These are phyloP conservation scores for Chionodraco myersi DNA, from an alignment of 2,113 vertebrate genomes.

Conservation along the genomic window DNA sequence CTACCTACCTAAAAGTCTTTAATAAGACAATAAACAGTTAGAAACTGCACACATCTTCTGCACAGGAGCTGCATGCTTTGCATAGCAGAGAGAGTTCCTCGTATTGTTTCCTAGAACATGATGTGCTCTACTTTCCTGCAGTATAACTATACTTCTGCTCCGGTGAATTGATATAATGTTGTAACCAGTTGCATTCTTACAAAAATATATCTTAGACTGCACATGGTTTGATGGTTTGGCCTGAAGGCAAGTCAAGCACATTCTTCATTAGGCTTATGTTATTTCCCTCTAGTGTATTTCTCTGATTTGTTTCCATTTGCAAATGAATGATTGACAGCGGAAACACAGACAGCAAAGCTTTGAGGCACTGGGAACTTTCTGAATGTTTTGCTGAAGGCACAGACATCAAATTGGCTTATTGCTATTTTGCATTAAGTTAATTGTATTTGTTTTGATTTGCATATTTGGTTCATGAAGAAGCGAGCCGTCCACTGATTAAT, in stretches of 20 bases:
- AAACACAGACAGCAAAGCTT: not conserved
- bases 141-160: slow-evolving; percentile 37
- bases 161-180: slow-evolving; percentile 12
- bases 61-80: slow-evolving; percentile 37
- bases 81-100: slow-evolving; percentile 51
- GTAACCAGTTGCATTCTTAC: slow-evolving; percentile 23
- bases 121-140: slow-evolving; percentile 25
- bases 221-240: slow-evolving; percentile 40
- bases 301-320: slow-evolving; percentile 50
- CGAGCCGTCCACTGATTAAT: not conserved
- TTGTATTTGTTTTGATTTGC: slow-evolving; percentile 30
- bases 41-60: slow-evolving; percentile 30
- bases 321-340: slow-evolving; percentile 27
- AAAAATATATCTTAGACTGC: slow-evolving; percentile 48
- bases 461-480: slow-evolving; percentile 9
- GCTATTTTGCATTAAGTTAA: slow-evolving; percentile 26
- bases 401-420: slow-evolving; percentile 25
- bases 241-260: not conserved
- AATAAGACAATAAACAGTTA: slow-evolving; percentile 41
- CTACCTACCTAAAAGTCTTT: slow-evolving; percentile 31
- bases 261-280: slow-evolving; percentile 50
- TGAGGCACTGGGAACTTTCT: slow-evolving; percentile 4
- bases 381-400: slow-evolving; percentile 19
- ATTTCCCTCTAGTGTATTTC: slow-evolving; percentile 35
- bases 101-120: slow-evolving; percentile 47